Conservation (phyloP, 2,888 invertebrate genomes). For the Noctua pronuba region DNA sequence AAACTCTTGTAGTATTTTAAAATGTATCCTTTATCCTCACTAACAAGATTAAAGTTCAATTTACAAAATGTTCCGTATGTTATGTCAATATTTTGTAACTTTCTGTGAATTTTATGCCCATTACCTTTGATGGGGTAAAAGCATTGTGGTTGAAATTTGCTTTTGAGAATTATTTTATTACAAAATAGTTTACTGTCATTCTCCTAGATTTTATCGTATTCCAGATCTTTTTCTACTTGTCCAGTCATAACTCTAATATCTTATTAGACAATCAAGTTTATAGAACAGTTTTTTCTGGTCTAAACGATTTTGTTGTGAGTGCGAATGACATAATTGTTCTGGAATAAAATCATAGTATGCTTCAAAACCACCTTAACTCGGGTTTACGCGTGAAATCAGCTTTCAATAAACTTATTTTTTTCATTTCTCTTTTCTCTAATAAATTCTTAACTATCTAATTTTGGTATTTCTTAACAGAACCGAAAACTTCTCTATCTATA, state of each 20-base stretch:
- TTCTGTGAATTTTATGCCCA: background rate
- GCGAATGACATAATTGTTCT: background rate
- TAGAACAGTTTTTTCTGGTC: background rate
- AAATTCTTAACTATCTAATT: no score
- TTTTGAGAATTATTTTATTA: background rate
- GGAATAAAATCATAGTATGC: background rate
- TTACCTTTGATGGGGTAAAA: background rate
- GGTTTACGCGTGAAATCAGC: background rate
- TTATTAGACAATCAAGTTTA: background rate
- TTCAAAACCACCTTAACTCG: no score
- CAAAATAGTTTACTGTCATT: background rate
- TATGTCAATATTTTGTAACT: constrained; percentile 11
- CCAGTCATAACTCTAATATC: no score
- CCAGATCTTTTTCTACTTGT: background rate
- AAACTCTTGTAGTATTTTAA: constrained; percentile 5
- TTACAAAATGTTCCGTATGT: background rate
- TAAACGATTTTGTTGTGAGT: background rate
- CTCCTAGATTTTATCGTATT: background rate
- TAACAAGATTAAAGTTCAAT: constrained; percentile 7
- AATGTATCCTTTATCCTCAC: background rate
- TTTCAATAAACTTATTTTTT: background rate
- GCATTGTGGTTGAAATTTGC: background rate
- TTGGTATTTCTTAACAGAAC: background rate
- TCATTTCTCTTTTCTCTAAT: background rate
- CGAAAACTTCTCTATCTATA: background rate